Evolutionary conservation across 92 coral and sea anemone genomes (phyloP).

Genomic region (Epizoanthus illoricatus): DNA sequence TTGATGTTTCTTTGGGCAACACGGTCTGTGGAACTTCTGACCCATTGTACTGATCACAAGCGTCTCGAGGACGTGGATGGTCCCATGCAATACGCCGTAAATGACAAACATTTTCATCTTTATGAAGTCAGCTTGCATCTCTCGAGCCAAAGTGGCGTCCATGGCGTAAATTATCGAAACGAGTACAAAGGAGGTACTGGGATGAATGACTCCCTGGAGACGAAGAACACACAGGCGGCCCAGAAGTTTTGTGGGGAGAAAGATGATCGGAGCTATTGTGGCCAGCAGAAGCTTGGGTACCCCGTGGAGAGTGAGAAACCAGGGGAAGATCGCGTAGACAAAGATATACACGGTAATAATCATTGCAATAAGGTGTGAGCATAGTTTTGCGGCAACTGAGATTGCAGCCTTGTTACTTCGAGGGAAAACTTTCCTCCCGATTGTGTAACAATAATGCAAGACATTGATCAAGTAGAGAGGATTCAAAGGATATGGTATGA

Average conservation of each 20-base stretch:
- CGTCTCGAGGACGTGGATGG: conserved; percentile 8
- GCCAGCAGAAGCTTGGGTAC: conserved; percentile 1
- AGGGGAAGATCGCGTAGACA: neutral
- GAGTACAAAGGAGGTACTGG: conserved; percentile 3
- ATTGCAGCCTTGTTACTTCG: conserved; percentile 2
- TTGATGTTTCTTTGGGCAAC: no score
- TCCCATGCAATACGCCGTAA: conserved; percentile 9
- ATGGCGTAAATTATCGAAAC: conserved; percentile 6
- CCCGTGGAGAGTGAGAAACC: conserved; percentile 6
- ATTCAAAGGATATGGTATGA: neutral
- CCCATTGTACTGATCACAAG: neutral
- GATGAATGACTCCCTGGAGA: conserved; percentile 15
- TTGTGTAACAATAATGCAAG: neutral
- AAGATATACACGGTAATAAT: neutral
- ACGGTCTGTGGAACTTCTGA: neutral
- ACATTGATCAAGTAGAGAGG: neutral
- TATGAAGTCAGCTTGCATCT: conserved; percentile 9
- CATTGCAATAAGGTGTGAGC: conserved; percentile 1
- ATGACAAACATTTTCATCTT: conserved; percentile 11
- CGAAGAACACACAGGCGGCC: conserved; percentile 27
- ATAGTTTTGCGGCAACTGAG: neutral
- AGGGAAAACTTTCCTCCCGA: neutral
- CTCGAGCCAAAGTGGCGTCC: conserved; percentile 12
- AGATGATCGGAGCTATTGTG: neutral
- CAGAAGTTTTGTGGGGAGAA: conserved; percentile 10